Evolutionary conservation across 2,113 vertebrate species (phyloP).

Genomic region (Mohoua ochrocephala): DNA sequence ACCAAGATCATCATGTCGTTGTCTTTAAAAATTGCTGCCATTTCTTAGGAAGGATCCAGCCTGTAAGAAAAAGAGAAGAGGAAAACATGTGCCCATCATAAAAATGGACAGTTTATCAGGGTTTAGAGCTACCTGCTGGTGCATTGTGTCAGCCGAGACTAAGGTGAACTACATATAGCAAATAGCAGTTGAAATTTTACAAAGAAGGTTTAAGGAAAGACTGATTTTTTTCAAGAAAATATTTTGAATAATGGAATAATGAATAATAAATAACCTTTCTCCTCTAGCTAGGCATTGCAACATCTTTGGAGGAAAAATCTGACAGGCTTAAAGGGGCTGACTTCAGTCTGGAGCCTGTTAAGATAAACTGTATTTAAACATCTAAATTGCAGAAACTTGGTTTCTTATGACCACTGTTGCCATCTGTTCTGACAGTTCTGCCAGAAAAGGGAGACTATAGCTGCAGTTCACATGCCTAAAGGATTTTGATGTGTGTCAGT

Average conservation of each 20-base stretch:
- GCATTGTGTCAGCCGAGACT: not conserved
- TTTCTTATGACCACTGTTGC: not conserved
- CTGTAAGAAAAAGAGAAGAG: not conserved
- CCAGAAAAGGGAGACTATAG: not conserved
- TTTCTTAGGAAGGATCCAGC: not conserved
- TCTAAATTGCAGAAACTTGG: not conserved
- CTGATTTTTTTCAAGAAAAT: not conserved
- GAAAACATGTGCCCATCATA: fast-evolving
- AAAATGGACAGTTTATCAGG: not conserved
- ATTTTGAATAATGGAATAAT: not conserved
- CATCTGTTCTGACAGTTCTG: not conserved
- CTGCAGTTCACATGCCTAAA: not conserved
- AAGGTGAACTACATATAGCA: not conserved
- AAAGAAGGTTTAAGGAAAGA: not conserved
- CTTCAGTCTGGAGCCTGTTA: not conserved
- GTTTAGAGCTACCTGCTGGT: not conserved
- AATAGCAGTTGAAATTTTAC: not conserved
- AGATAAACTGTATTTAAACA: not conserved
- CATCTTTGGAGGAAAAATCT: not conserved
- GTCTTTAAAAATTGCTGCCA: not conserved
- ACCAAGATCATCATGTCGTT: not conserved
- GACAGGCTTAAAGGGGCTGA: not conserved
- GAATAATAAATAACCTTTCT: not conserved
- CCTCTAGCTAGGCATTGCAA: not conserved
- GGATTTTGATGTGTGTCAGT: not conserved